Base-by-base conservation (phyloP, 2,888 invertebrate genomes). In the Urechis unicinctus region DNA sequence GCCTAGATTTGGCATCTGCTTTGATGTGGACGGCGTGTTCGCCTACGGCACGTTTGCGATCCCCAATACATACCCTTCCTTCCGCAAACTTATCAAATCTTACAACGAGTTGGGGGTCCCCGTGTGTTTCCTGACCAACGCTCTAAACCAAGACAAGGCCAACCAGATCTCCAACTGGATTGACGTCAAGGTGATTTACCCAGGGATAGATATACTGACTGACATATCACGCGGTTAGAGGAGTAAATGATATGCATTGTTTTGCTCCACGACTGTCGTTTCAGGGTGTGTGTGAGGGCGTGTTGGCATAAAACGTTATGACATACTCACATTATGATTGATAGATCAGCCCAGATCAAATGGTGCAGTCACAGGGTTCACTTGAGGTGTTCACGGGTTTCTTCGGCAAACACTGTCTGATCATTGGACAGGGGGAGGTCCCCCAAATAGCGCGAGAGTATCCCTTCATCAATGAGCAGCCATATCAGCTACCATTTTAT, bases 11-110 rank as follows among this genome's bases (percentile, higher is more conserved):
- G 78, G 77, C n/a, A 70, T 78, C 29, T 61, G 75, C 50, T 78
- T 78, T 66, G 78, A 78, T 57, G 74, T 77, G 17, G 78, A 78
- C 53, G 78, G 78, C 0, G 78, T 78, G 3, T 57, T 78, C 31
- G 76, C 74, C 1, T 55, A 73, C 29, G 77, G 78, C 17, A 68
- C 69, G 31, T 68, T 66, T n/a, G 69, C 74, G 4, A 61, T 78
- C 5, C 67, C 66, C 5, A 66, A 68, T 1, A 73, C 76, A 17
- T 59, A 66, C 46, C 61, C 68, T 50, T 72, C 70, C 24, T 59
- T 77, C 30, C 61, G 69, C 43, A 62, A 68, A 25, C 64, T 78
- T 45, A 66, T 70, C 48, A 71, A 74, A 54, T 61, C 63, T 1
- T 58, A 69, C 22, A 73, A 74, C 1, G 64, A 70, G 21, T 61